These are phyloP conservation scores for Pluvianellus socialis DNA, from an alignment of 2,113 vertebrate species.

Conservation along the genomic window DNA sequence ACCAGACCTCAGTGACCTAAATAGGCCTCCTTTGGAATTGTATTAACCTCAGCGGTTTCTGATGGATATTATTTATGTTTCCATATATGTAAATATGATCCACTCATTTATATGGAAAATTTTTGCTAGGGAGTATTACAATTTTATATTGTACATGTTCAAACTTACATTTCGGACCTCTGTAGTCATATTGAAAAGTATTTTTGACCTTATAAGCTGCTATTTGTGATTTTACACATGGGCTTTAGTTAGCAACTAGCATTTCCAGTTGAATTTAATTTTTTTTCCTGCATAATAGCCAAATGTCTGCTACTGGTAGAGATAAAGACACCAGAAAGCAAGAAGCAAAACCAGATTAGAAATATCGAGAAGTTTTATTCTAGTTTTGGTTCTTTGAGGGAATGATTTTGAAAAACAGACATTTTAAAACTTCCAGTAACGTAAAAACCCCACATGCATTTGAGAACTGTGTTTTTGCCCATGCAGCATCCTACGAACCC, in stretches of 20 bases:
- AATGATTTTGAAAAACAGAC: background rate
- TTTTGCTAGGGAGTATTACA: background rate
- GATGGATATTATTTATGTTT: background rate
- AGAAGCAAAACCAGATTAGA: background rate
- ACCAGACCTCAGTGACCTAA: background rate
- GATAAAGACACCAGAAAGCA: background rate
- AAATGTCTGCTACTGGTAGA: background rate
- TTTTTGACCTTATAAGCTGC: background rate
- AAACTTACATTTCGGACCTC: slow-evolving; percentile 9
- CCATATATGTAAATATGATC: background rate
- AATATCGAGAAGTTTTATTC: background rate
- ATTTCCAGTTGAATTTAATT: background rate
- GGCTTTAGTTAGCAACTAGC: background rate
- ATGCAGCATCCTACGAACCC: background rate
- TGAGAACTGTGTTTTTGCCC: background rate
- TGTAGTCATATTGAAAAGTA: background rate
- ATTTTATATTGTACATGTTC: background rate
- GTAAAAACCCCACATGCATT: background rate
- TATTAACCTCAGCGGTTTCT: slow-evolving; percentile 8
- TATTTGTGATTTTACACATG: background rate
- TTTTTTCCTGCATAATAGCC: background rate
- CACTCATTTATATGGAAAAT: background rate
- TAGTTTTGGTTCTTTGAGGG: background rate
- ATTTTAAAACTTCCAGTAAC: background rate
- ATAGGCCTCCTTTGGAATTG: background rate